phyloP scores from a whole-genome alignment of 2,888 invertebrate species.

The Ligdia adustata region DNA sequence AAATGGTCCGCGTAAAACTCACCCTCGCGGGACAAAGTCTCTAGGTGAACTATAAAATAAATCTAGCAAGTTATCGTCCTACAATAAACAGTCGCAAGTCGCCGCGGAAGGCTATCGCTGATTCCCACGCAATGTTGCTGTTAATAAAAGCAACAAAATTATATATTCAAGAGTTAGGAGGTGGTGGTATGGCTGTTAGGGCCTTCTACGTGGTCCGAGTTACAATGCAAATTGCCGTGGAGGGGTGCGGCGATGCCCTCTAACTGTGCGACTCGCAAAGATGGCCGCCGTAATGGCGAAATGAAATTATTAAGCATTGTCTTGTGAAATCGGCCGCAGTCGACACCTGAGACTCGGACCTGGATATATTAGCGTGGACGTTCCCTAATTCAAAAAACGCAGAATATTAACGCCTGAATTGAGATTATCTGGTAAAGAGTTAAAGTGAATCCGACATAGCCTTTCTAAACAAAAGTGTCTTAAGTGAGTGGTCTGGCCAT shows the following conservation, averaged over 20 bases:
- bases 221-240: constrained; percentile 83
- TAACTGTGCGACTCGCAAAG: constrained; percentile 82
- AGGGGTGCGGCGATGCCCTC: constrained; percentile 81
- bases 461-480: no score
- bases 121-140: constrained; percentile 83
- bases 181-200: constrained; percentile 80
- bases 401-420: no score
- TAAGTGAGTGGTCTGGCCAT: no score
- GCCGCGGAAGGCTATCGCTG: constrained; percentile 79
- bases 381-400: no score
- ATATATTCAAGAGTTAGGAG: constrained; percentile 84
- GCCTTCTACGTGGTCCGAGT: constrained; percentile 82
- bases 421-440: no score
- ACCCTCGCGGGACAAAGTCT: constrained; percentile 72
- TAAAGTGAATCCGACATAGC: no score
- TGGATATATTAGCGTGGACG: constrained; percentile 66
- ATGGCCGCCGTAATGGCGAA: constrained; percentile 83
- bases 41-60: constrained; percentile 77
- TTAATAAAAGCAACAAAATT: constrained; percentile 84
- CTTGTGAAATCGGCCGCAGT: constrained; percentile 83
- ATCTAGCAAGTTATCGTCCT: constrained; percentile 81
- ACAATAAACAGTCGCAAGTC: constrained; percentile 80
- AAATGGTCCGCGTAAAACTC: constrained; percentile 56
- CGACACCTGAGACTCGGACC: constrained; percentile 79
- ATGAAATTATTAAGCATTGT: constrained; percentile 85